Percentiles rank a stretch among this genome's conserved stretches.
Conservation (phyloP, 92 coral and sea anemone species). For the Desmophyllum pertusum region DNA sequence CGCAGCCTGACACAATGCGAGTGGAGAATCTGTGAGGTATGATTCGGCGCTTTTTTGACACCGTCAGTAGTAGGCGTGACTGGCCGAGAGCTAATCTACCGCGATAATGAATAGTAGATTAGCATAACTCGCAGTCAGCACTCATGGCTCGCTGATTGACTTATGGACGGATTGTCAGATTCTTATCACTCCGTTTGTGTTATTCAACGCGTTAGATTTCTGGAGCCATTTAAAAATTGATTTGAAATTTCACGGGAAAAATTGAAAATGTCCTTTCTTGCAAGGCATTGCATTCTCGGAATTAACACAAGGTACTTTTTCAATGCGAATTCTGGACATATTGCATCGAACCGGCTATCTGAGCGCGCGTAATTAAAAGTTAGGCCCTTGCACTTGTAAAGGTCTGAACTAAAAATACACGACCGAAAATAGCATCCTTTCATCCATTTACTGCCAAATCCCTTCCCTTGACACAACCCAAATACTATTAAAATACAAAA, state of each 20-base stretch:
- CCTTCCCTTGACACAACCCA: constrained; percentile 37
- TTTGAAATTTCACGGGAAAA: neutral
- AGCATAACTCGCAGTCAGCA: constrained; percentile 88
- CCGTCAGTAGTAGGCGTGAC: constrained; percentile 91
- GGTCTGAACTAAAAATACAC: constrained; percentile 42
- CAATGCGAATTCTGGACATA: no score
- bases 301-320: neutral
- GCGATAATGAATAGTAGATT: constrained; percentile 83
- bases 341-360: neutral
- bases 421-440: constrained; percentile 41
- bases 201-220: constrained; percentile 26
- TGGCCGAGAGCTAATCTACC: constrained; percentile 67
- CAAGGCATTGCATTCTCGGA: neutral
- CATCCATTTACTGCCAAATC: constrained; percentile 40
- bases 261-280: neutral
- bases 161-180: constrained; percentile 62
- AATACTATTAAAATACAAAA: constrained; percentile 4
- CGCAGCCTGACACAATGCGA: constrained; percentile 50
- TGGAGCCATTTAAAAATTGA: constrained; percentile 15
- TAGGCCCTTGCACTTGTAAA: constrained; percentile 29
- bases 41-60: constrained; percentile 64
- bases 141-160: constrained; percentile 77
- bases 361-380: constrained; percentile 22
- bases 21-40: constrained; percentile 40
- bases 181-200: constrained; percentile 47